Percentiles rank a stretch among this genome's conserved stretches.
Evolutionary conservation across 2,888 invertebrate genomes (phyloP).

Genomic region (Epistrophe grossulariae): DNA sequence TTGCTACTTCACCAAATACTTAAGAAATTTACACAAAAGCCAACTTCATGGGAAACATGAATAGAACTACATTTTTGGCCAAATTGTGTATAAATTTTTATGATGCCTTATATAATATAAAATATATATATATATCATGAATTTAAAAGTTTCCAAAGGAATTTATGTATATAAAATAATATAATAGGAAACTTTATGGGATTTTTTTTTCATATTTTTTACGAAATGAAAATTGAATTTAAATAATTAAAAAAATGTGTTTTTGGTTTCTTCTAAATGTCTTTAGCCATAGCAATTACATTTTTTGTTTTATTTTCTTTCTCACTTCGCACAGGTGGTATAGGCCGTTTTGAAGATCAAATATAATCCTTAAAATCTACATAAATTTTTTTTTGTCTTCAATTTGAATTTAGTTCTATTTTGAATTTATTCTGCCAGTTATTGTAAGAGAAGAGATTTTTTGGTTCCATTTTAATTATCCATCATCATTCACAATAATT

Average conservation of each 20-base stretch:
- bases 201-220: constrained; percentile 71
- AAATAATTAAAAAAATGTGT: constrained; percentile 59
- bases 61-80: constrained; percentile 41
- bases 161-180: constrained; percentile 61
- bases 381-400: background rate
- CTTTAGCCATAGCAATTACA: constrained; percentile 45
- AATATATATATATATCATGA: constrained; percentile 19
- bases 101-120: constrained; percentile 41
- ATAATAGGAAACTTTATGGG: constrained; percentile 57
- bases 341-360: constrained; percentile 32
- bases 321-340: constrained; percentile 36
- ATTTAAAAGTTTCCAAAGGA: constrained; percentile 59
- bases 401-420: constrained; percentile 33
- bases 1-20: constrained; percentile 67
- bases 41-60: constrained; percentile 44
- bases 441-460: constrained; percentile 39
- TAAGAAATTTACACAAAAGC: constrained; percentile 12
- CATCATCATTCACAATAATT: constrained; percentile 40
- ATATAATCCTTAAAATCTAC: background rate
- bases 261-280: constrained; percentile 66
- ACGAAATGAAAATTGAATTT: constrained; percentile 66
- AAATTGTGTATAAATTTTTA: constrained; percentile 46
- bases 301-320: background rate
- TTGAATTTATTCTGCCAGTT: background rate
- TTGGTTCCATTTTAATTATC: constrained; percentile 63